Evolutionary conservation across 2,113 vertebrate genomes (phyloP), one percentile per base, ranked within the genome.

Genomic region (Todiramphus saurophagus): DNA sequence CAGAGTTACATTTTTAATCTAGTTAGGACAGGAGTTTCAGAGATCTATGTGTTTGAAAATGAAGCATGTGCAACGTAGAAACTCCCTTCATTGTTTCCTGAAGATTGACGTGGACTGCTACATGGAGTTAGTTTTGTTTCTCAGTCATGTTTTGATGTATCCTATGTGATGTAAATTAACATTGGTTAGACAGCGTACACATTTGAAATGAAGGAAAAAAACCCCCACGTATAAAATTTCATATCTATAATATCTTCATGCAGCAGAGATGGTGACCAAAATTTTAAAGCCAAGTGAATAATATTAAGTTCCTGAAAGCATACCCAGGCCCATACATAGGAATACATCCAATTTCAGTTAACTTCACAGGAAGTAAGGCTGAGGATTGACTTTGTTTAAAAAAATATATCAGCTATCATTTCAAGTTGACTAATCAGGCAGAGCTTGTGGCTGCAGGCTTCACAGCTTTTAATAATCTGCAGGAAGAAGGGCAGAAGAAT

Each of bases 401-500:
- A 63, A 79, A 79, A 44, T 12, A 10, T 16, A 75, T 70, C 46
- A 77, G 20, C 46, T 88, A 50, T 66, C 3, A 80, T 80, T 94
- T 88, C 70, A 85, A 37, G 9, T 80, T 83, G 13, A 24, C 50
- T 63, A 33, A 82, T 77, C 43, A 88, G 46, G 39, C 37, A 70
- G 46, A 83, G 63, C 35, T 74, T 53, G 41, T 78, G 43, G 46
- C 72, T 93, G 24, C 39, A 67, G 72, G 33, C 46, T 95, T 87
- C 37, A 20, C 41, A 74, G 44, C n/a, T 77, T 64, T 73, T 87
- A 77, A 75, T 68, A 75, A 69, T 56, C 68, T 53, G 43, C 35
- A 86, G 60, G 62, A 89, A 81, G 66, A 78, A 83, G 58, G 13
- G 27, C n/a, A 93, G 62, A 87, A 83, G 75, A 96, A 60, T 5